Base-by-base conservation (phyloP, 2,888 invertebrate genomes). In the Altica lythri region DNA sequence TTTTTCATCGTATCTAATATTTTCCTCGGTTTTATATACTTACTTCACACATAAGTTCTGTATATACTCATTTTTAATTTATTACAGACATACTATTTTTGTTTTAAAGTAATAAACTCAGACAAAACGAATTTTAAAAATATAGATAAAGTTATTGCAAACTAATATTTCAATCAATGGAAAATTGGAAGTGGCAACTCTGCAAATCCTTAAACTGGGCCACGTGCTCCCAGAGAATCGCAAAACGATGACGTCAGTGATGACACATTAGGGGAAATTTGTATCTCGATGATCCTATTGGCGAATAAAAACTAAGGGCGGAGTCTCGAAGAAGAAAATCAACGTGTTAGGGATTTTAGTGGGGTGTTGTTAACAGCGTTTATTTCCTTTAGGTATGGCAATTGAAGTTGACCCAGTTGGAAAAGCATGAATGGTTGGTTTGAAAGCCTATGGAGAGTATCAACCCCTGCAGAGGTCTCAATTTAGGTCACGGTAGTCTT, bases 371-470 rank as follows among this genome's bases (percentile, higher is more conserved):
- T 52, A 62, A 60, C 54, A 57, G 46, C 58, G 56, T 60, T 62
- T 62, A n/a, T n/a, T n/a, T n/a, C n/a, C n/a, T n/a, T n/a, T n/a
- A n/a, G n/a, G n/a, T 59, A 66, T 67, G 71, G 71, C 71, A 71
- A 68, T 67, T 67, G 67, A 38, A 38, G 38, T 38, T 71, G 74
- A 74, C 74, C 73, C 60, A 72, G 65, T 72, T 73, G 60, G 61
- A 59, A 30, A 18, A 16, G 61, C 61, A 61, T 61, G 61, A 61
- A 61, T 61, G 61, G 45, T 57, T 68, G 67, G 67, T 65, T 69
- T 67, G 58, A n/a, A n/a, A n/a, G n/a, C n/a, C n/a, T n/a, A n/a
- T n/a, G n/a, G 63, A 72, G 74, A 74, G 73, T 73, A 73, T 72
- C 73, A 74, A 74, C 73, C 75, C 75, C 65, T 67, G 71, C 69